Conservation (phyloP, 1,140 invertebrate species). For the Heliconius nattereri region DNA sequence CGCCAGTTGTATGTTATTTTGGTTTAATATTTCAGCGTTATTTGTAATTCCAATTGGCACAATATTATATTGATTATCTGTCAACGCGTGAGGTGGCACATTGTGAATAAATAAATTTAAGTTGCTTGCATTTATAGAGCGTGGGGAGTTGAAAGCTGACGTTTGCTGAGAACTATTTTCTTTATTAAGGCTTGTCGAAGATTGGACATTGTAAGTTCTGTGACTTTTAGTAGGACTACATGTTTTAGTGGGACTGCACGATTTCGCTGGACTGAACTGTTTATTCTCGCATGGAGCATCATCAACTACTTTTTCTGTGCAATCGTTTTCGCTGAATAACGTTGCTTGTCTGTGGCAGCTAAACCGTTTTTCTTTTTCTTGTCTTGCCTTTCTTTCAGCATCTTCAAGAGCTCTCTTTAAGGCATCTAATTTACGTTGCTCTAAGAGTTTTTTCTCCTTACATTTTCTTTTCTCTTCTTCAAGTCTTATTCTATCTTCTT, state of each 20-base stretch:
- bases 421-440: constrained; percentile 82
- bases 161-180: constrained; percentile 67
- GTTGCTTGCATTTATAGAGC: constrained; percentile 64
- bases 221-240: constrained; percentile 68
- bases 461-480: constrained; percentile 82
- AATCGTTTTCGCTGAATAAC: constrained; percentile 43
- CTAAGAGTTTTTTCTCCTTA: constrained; percentile 83
- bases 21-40: constrained; percentile 66
- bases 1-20: constrained; percentile 80
- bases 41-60: constrained; percentile 73
- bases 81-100: constrained; percentile 65
- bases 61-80: constrained; percentile 73
- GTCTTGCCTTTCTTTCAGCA: constrained; percentile 82
- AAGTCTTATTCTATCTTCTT: constrained; percentile 83
- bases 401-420: constrained; percentile 83
- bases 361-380: constrained; percentile 81
- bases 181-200: constrained; percentile 68
- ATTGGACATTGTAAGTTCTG: constrained; percentile 70
- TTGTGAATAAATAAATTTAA: constrained; percentile 76
- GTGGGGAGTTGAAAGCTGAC: constrained; percentile 71
- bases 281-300: constrained; percentile 17
- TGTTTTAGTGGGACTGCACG: constrained; percentile 57
- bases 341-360: constrained; percentile 59
- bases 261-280: constrained; percentile 48
- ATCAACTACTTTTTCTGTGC: constrained; percentile 28